Conservation (phyloP, 2,113 vertebrate genomes). For the Larimichthys polyactis region DNA sequence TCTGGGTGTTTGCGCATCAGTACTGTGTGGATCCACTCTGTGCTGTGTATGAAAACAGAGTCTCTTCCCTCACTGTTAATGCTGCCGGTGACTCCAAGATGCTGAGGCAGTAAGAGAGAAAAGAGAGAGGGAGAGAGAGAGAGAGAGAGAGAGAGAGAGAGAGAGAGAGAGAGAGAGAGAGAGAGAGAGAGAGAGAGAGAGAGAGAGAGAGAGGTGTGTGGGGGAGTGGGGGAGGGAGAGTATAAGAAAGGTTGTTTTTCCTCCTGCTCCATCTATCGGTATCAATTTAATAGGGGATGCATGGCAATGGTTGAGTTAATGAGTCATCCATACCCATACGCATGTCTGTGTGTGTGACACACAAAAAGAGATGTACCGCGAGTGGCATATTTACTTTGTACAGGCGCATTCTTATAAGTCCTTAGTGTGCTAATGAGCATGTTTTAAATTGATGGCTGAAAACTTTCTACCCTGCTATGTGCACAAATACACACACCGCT, state of each 20-base stretch:
- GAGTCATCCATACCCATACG: slow-evolving; percentile 43
- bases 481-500: slow-evolving; percentile 7
- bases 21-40: slow-evolving; percentile 53
- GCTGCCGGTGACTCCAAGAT: slow-evolving; percentile 66
- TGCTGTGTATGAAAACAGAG: slow-evolving; percentile 48
- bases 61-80: slow-evolving; percentile 59
- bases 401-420: neutral
- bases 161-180: slow-evolving; percentile 13
- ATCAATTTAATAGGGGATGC: slow-evolving; percentile 60
- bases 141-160: slow-evolving; percentile 6
- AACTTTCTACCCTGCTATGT: slow-evolving; percentile 8
- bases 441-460: neutral
- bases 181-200: slow-evolving; percentile 21
- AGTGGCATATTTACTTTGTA: slow-evolving; percentile 2
- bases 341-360: neutral
- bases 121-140: slow-evolving; percentile 23
- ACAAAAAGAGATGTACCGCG: too few species aligned
- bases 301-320: slow-evolving; percentile 54
- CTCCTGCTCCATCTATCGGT: slow-evolving; percentile 56
- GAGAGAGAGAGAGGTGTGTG: slow-evolving; percentile 23
- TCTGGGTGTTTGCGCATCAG: slow-evolving; percentile 40
- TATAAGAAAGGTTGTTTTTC: slow-evolving; percentile 47
- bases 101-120: slow-evolving; percentile 64
- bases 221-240: slow-evolving; percentile 43
- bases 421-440: slow-evolving; percentile 22